Evolutionary conservation across 2,797 vertebrate species (phyloP), one percentile per base, ranked within the genome.

Genomic region (Poecilia picta): DNA sequence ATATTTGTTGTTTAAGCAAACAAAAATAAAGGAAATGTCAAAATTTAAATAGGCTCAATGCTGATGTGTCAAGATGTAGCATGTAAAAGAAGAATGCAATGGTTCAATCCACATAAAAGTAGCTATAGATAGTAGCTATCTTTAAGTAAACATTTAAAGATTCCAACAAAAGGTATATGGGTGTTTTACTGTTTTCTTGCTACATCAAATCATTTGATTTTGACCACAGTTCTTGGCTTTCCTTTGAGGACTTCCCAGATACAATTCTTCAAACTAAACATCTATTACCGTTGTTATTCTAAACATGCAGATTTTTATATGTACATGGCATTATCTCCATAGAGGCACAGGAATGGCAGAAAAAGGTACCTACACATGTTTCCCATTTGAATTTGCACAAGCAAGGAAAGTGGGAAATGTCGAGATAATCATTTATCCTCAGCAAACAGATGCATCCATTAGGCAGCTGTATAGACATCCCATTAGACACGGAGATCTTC

Each of bases 251-350:
- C 23, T 11, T 70, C 41, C 5, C 41, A 31, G 55, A 57, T n/a
- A 57, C 4, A 15, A 2, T 28, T 57, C 23, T 68, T 16, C 25
- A 49, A n/a, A 28, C 96, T 96, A 93, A 96, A 84, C 88, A 96
- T 33, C 59, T 39, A 20, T 97, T 93, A 96, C 96, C 96, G 41
- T 20, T 39, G 36, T 68, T 70, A n/a, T n/a, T 96, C 89, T 45
- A 91, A 88, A 76, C 20, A 82, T 23, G 72, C 88, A 85, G 81
- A 41, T 8, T 88, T 31, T 11, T 8, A 23, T 49, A 62, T 57
- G 7, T 71, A 28, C n/a, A 55, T 55, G 55, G 62, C 53, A 81
- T n/a, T 11, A 18, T 46, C 74, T 36, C 53, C 77, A 74, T 45
- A 41, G 18, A 66, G 28, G n/a, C 11, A 57, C 31, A 73, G 25